phyloP scores from a whole-genome alignment of 2,113 vertebrate genomes.

The Rhinoptilus africanus region DNA sequence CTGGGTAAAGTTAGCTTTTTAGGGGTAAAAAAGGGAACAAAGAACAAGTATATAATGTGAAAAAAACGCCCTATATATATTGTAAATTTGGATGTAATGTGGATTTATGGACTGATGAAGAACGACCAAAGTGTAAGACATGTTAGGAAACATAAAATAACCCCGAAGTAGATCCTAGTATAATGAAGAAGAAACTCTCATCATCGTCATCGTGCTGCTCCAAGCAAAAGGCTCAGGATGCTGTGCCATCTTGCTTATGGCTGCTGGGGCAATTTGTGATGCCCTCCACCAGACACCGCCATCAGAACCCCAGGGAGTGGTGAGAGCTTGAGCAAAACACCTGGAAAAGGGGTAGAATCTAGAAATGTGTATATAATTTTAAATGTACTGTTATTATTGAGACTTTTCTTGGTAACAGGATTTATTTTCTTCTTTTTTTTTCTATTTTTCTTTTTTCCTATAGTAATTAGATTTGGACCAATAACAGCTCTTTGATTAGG shows the following conservation, averaged over 20 bases:
- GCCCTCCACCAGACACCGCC: neutral
- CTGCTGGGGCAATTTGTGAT: neutral
- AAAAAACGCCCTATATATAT: neutral
- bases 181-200: neutral
- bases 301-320: neutral
- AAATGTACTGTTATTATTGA: neutral
- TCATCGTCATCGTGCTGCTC: neutral
- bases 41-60: too few relatives aligned
- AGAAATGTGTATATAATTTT: neutral
- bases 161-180: too few relatives aligned
- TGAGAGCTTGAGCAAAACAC: neutral
- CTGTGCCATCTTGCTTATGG: neutral
- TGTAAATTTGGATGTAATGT: neutral
- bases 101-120: neutral
- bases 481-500: neutral
- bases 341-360: neutral
- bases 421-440: neutral
- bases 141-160: neutral
- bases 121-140: neutral
- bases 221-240: neutral
- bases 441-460: neutral
- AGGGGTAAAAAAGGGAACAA: neutral
- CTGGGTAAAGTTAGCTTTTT: neutral
- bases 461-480: neutral
- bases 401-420: neutral